Conservation (phyloP, 2,797 vertebrate genomes). For the Sebastes kiyomatsui region DNA sequence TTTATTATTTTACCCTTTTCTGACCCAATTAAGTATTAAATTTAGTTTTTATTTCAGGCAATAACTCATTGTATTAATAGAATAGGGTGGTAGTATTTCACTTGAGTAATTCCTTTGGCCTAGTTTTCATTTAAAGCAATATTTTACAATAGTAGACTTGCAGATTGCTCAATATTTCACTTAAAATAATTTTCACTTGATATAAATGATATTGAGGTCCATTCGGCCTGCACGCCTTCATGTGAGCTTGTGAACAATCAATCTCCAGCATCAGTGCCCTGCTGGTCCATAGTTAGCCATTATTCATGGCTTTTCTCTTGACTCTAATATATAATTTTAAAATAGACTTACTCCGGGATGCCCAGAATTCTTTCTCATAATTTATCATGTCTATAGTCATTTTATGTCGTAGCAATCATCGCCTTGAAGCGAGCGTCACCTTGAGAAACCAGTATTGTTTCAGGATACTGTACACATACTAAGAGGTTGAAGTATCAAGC, state of each 20-base stretch:
- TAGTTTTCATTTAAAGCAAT: constrained; percentile 26
- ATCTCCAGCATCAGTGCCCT: constrained; percentile 3
- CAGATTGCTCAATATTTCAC: constrained; percentile 9
- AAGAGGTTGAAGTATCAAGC: background rate
- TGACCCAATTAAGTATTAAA: background rate
- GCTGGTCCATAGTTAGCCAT: background rate
- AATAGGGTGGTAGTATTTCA: constrained; percentile 1
- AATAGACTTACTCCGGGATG: background rate
- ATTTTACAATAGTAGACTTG: constrained; percentile 8
- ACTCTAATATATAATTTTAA: constrained; percentile 9
- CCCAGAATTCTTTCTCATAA: background rate
- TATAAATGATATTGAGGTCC: constrained; percentile 10
- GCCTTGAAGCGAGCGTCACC: background rate
- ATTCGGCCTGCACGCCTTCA: background rate
- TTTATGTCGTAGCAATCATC: background rate
- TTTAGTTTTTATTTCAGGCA: constrained; percentile 14
- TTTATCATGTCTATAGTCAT: background rate
- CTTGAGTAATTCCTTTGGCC: constrained; percentile 18
- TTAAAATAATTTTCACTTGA: background rate
- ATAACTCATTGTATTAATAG: constrained; percentile 10
- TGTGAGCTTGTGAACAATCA: constrained; percentile 20
- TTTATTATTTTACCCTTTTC: constrained; percentile 2
- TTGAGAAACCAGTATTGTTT: background rate
- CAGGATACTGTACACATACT: background rate
- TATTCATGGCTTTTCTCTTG: constrained; percentile 15